Evolutionary conservation across 2,113 vertebrate genomes (phyloP).

Genomic region (Emydura subglobosa): DNA sequence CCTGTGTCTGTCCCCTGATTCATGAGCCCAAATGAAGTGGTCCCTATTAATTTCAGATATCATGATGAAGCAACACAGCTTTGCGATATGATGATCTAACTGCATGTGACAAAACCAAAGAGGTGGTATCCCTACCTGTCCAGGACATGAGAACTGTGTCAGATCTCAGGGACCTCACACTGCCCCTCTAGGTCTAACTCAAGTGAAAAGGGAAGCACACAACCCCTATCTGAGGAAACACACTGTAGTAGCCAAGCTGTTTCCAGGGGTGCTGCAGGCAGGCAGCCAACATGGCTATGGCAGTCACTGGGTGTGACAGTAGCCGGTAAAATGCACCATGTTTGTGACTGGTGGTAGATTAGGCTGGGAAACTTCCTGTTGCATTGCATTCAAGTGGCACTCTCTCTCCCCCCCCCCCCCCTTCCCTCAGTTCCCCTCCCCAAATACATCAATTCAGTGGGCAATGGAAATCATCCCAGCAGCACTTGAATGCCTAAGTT

Average conservation of each 20-base stretch:
- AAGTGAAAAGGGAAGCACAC: not conserved
- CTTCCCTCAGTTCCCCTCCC: not conserved
- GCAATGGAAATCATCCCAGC: rapidly evolving
- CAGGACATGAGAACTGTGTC: not conserved
- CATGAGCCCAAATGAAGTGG: not conserved
- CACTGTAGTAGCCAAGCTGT: not conserved
- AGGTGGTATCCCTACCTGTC: not conserved
- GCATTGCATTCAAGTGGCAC: not conserved
- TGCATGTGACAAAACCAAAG: not conserved
- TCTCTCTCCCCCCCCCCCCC: rapidly evolving
- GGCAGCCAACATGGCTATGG: not conserved
- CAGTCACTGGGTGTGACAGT: not conserved
- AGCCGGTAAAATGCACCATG: not conserved
- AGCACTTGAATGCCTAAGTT: rapidly evolving
- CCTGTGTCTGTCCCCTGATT: not conserved
- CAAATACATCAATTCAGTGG: no score
- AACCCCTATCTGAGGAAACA: not conserved
- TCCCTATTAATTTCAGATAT: not conserved
- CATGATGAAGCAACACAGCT: not conserved
- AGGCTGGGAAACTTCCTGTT: rapidly evolving
- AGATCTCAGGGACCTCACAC: rapidly evolving
- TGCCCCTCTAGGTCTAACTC: not conserved
- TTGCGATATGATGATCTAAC: not conserved
- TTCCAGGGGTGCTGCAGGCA: not conserved
- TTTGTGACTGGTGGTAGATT: not conserved